A percentile compares a stretch with the other conserved stretches of the same genome.
Conservation (phyloP, 2,797 vertebrate species). For the Sebastes miniatus region DNA sequence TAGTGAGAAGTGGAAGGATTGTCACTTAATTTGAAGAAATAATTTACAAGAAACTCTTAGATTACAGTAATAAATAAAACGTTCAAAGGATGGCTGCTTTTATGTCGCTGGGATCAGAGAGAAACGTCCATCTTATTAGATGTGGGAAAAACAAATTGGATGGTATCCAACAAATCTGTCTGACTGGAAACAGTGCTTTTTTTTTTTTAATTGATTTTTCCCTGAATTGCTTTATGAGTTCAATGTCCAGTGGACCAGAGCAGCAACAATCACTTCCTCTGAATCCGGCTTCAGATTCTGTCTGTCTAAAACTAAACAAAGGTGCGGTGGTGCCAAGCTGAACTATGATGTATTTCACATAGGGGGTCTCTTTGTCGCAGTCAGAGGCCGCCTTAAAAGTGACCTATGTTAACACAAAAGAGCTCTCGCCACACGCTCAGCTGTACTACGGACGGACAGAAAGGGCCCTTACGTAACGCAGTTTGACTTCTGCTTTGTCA, state of each 20-base stretch:
- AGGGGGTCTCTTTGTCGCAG: conserved; percentile 50
- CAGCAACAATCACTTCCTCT: conserved; percentile 11
- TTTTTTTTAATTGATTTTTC: not conserved
- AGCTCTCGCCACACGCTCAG: conserved; percentile 56
- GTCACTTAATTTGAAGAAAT: not conserved
- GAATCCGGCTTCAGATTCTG: conserved; percentile 23
- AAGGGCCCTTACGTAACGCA: conserved; percentile 70
- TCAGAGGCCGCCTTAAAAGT: conserved; percentile 55
- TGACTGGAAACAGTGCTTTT: not conserved
- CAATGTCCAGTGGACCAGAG: not conserved
- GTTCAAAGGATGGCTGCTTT: not conserved
- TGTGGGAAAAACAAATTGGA: not conserved
- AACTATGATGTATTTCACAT: conserved; percentile 34
- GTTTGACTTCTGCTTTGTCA: conserved; percentile 83
- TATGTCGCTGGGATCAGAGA: not conserved
- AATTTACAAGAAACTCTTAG: not conserved
- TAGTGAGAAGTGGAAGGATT: not conserved
- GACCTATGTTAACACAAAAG: conserved; percentile 65
- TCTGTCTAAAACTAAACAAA: conserved; percentile 35
- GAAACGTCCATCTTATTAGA: not conserved
- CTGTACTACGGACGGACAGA: conserved; percentile 49
- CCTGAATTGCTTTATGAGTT: not conserved
- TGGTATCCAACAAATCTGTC: not conserved
- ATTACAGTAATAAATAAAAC: not conserved
- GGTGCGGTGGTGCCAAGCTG: conserved; percentile 28